Base-by-base conservation (phyloP, 2,113 vertebrate genomes). In the Hydrolagus affinis region DNA sequence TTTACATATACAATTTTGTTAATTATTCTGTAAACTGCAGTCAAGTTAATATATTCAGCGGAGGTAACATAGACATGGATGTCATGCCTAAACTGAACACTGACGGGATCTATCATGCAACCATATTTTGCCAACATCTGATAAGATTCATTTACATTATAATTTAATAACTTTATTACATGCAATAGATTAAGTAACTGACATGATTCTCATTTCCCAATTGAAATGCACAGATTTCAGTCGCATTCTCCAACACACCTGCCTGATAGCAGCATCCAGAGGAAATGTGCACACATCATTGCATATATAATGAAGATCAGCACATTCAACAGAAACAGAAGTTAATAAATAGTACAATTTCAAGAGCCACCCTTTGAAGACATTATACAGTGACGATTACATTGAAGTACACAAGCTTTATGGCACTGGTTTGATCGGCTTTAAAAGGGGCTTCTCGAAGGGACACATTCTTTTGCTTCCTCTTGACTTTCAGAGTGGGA, bases 1-100 rank as follows among this genome's bases (percentile, higher is more conserved):
- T 92, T 60, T 91, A 94, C 92, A 92, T 92, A 93, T 89, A 95
- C 87, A 94, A 89, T 91, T 95, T 92, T 94, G 93, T 94, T 94
- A 94, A 94, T 90, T 88, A 89, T 86, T 93, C 92, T 91, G 91
- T 91, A 93, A 96, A 91, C 90, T 89, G 90, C 92, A 92, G 91
- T 91, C 91, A 89, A 91, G 92, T 89, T 94, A 94, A 92, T 91
- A 92, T 94, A 94, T 88, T 93, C 92, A 93, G 92, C 88, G 93
- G 90, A 94, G 91, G 92, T 90, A 91, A 94, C 91, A 95, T 88
- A 92, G 90, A 92, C 89, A 1, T 88, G 88, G 90, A 86, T 91
- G 90, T 93, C 95, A 95, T 95, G 94, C 93, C 93, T 90, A 93
- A 87, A 89, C 91, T 90, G 89, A 92, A 91, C 91, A 93, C 91